Percentiles rank a stretch among this genome's conserved stretches.
phyloP scores from a whole-genome alignment of 2,888 invertebrate species.

The Epirrita christyi region DNA sequence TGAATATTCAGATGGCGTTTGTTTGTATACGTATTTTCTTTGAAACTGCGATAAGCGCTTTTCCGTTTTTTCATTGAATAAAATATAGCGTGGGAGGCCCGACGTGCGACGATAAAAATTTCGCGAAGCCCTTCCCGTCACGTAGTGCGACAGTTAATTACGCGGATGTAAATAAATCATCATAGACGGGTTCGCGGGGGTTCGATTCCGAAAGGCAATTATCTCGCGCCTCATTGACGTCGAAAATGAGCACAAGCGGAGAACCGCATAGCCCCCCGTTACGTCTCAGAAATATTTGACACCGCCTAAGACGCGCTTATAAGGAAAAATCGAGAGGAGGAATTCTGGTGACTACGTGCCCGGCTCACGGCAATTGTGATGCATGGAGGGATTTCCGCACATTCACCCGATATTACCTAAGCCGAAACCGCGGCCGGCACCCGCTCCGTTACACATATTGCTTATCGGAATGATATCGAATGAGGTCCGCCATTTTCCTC shows the following conservation, averaged over 20 bases:
- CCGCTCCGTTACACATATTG: constrained; percentile 64
- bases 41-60: constrained; percentile 74
- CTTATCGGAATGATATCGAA: constrained; percentile 73
- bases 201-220: constrained; percentile 82
- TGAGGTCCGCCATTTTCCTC: constrained; percentile 67
- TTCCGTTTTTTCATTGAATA: constrained; percentile 73
- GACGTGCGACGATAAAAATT: constrained; percentile 75
- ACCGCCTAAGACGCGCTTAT: constrained; percentile 68
- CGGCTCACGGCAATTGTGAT: constrained; percentile 71
- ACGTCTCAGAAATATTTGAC: constrained; percentile 72
- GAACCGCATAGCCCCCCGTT: constrained; percentile 53
- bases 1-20: constrained; percentile 79
- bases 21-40: constrained; percentile 79
- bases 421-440: constrained; percentile 58
- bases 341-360: constrained; percentile 70
- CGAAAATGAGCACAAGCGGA: constrained; percentile 71
- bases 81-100: constrained; percentile 73
- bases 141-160: constrained; percentile 84
- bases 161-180: constrained; percentile 84
- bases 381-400: constrained; percentile 74
- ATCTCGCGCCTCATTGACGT: constrained; percentile 81
- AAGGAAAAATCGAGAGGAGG: constrained; percentile 72
- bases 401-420: constrained; percentile 67
- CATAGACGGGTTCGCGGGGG: constrained; percentile 76
- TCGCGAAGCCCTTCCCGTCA: constrained; percentile 79